Evolutionary conservation across 2,888 invertebrate species (phyloP), one percentile per base, ranked within the genome.

Genomic region (Timema cristinae): DNA sequence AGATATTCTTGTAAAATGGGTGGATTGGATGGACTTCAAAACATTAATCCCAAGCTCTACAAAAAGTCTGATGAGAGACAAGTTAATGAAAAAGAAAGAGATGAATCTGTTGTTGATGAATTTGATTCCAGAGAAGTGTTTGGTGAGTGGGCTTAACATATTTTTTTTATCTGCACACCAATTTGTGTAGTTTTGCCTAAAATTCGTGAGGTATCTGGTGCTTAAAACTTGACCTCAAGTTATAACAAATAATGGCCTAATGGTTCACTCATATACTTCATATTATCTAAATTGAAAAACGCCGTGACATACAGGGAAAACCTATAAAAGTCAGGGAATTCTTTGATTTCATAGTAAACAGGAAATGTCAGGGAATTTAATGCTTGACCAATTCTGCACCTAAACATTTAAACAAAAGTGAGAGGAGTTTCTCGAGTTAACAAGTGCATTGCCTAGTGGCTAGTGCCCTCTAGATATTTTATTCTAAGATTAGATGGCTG

Each of bases 41-140:
- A 98, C 83, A 84, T 91, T 13, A 96, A 96, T 83, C 97, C 98
- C 0, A 88, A 89, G 76, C 86, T 98, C 8, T 96, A 91, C 81
- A 88, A 89, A 73, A 92, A 90, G 80, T 87, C 87, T 59, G 88
- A 88, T 48, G 92, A 91, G 59, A 85, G 97, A 70, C 81, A 84
- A 73, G 80, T 89, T 9, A 90, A 90, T 0, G 83, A 85, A 0
- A 85, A 87, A 4, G 97, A 97, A 74, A 86, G 87, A 75, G 88
- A 96, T 79, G 94, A 97, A 78, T 85, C 88, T 68, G 80, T 93
- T 0, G 83, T 84, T 0, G 96, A 97, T 80, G 90, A 91, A 61
- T 91, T 97, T 78, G 97, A 98, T 79, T 85, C 88, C 16, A 84
- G 97, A 71, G 97, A 97, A 85, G 88, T 98, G 70, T 98, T 97